Evolutionary conservation across 2,113 vertebrate genomes (phyloP), one percentile per base, ranked within the genome.

Genomic region (Albula goreensis): DNA sequence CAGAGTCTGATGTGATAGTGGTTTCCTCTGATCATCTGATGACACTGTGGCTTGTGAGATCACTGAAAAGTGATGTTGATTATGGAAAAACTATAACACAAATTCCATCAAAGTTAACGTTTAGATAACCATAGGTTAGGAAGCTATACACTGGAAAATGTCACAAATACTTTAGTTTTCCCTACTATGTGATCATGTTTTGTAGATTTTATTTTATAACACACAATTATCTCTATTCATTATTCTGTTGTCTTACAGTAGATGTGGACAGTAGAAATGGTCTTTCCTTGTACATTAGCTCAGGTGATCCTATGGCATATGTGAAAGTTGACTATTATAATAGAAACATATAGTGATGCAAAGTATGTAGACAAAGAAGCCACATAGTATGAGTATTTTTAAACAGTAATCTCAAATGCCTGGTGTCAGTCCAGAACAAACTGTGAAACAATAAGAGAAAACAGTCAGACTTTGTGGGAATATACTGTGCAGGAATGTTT

Each of bases 391-490:
- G 78, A 25, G 81, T 74, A 49, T 31, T 50, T 6, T 8, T 48
- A 7, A 6, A 50, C 51, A 80, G 50, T 50, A 7, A 51, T 48
- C 63, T 53, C 5, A 10, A 85, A 56, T 11, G 63, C 52, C 13
- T 19, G 77, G 1, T 5, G 86, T 80, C 78, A 70, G 81, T 52
- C 41, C 51, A 79, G 80, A 10, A 31, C 19, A 56, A 25, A 49
- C 56, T 10, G 56, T 9, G 52, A 19, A 83, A 63, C 80, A 88
- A 77, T 80, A 2, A 87, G 87, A 87, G 87, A 81, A 80, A 41
- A 82, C 82, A 56, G 78, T 82, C 17, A 31, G 84, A 78, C 78
- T 56, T 87, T 82, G 78, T 89, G 90, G 88, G 92, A 90, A 90
- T 52, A 86, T 49, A 80, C 82, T 82, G 15, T 56, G 0, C 74